phyloP scores from a whole-genome alignment of 2,113 vertebrate species.

The Zosterops hypoxanthus region DNA sequence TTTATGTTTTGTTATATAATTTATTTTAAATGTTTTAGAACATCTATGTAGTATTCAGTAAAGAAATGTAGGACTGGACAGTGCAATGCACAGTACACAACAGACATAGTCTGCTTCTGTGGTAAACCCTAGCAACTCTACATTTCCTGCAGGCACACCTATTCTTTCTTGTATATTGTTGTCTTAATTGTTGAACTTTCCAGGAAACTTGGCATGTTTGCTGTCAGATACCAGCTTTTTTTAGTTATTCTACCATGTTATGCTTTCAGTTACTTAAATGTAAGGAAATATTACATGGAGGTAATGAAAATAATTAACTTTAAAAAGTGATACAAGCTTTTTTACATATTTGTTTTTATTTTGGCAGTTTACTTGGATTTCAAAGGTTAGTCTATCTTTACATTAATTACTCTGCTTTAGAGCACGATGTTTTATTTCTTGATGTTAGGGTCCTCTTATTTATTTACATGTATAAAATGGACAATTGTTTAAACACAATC shows the following conservation, averaged over 20 bases:
- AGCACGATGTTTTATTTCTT: neutral
- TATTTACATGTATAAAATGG: neutral
- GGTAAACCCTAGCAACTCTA: neutral
- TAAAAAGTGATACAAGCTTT: neutral
- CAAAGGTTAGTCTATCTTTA: neutral
- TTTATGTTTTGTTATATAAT: neutral
- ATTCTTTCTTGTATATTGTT: neutral
- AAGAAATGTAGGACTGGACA: neutral
- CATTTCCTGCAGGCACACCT: neutral
- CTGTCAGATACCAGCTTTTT: neutral
- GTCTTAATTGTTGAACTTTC: neutral
- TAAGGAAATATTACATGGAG: neutral
- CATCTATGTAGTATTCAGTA: neutral
- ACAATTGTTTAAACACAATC: neutral
- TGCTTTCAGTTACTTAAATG: neutral
- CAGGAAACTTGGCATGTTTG: neutral
- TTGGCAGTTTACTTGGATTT: neutral
- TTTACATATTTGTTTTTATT: neutral
- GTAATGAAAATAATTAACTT: neutral
- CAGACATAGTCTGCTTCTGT: neutral
- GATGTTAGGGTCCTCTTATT: neutral
- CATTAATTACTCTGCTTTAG: neutral
- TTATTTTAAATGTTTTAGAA: neutral
- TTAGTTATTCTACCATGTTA: neutral
- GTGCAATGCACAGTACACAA: neutral